Evolutionary conservation across 2,888 invertebrate genomes (phyloP), one percentile per base, ranked within the genome.

Genomic region (Steinernema scapterisci): DNA sequence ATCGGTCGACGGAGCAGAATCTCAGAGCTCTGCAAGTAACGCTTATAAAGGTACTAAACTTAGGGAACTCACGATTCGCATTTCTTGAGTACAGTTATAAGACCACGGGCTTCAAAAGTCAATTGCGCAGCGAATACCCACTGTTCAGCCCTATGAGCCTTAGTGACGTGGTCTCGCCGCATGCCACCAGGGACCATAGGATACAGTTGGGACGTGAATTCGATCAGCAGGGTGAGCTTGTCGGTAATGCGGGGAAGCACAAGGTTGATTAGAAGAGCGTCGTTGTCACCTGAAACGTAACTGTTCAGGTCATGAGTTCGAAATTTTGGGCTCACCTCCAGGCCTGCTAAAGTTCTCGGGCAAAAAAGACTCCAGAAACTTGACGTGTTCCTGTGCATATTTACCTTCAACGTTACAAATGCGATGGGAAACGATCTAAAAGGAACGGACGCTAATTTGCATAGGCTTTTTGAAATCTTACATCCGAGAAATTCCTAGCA

Each of bases 321-420:
- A n/a, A n/a, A 48, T 51, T 43, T 54, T 23, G 27, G 25, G 1
- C 43, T 63, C 88, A 92, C 93, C 94, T 80, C 94, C 94, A 63
- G 93, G 91, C 75, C 91, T 91, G 91, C 95, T 92, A 89, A 97
- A 97, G 79, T 94, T 94, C 82, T 97, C 96, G 0, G 97, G 95
- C 92, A 99, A 93, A 87, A 95, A 99, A 0, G 94, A 93, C 9
- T 93, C 91, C 78, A 99, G 89, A 91, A 95, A 94, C 77, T 92
- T 92, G 0, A 95, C 93, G 78, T 97, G 93, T 72, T 93, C 92
- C 75, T 93, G 92, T 0, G 95, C 92, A 89, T 96, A 96, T 9
- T 43, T 16, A 23, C 21, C 21, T 23, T 71, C 46, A 16, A 44
- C 21, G 48, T 71, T 48, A 31, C 73, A 25, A 52, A 70, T 46